phyloP scores from a whole-genome alignment of 1,140 invertebrate species.

The Brachionus koreanus region DNA sequence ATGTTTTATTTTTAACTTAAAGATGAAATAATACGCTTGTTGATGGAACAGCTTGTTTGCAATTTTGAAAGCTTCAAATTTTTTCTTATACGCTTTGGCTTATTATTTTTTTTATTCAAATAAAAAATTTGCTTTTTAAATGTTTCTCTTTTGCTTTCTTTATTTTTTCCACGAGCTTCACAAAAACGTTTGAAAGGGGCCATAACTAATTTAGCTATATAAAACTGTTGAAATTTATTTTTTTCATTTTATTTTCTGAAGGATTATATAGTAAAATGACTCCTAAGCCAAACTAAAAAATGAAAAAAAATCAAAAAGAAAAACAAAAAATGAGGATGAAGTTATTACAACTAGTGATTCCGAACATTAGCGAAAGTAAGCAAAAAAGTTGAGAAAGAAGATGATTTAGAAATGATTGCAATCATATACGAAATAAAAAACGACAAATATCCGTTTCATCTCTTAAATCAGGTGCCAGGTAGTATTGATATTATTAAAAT shows the following conservation, averaged over 20 bases:
- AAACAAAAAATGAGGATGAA: background rate
- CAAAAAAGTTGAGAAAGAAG: background rate
- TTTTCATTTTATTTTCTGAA: background rate
- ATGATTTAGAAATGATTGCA: too few species aligned
- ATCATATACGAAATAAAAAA: background rate
- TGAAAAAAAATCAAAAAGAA: background rate
- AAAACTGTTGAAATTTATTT: background rate
- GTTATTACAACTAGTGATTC: background rate
- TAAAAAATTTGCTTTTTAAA: background rate
- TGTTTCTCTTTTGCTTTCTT: background rate
- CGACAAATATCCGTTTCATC: background rate
- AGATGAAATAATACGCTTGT: background rate
- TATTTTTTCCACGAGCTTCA: background rate
- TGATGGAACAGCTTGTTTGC: background rate
- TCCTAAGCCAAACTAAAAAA: constrained; percentile 4
- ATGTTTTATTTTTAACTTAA: background rate
- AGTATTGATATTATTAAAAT: background rate
- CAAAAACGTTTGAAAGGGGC: background rate
- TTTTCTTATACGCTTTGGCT: background rate
- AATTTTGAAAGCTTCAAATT: background rate
- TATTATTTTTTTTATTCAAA: background rate
- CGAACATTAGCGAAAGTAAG: background rate
- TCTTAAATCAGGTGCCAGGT: background rate
- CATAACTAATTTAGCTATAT: too few species aligned
- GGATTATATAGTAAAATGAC: background rate